Evolutionary conservation across 2,113 vertebrate genomes (phyloP).

Genomic region (Phylloscopus whistleri): DNA sequence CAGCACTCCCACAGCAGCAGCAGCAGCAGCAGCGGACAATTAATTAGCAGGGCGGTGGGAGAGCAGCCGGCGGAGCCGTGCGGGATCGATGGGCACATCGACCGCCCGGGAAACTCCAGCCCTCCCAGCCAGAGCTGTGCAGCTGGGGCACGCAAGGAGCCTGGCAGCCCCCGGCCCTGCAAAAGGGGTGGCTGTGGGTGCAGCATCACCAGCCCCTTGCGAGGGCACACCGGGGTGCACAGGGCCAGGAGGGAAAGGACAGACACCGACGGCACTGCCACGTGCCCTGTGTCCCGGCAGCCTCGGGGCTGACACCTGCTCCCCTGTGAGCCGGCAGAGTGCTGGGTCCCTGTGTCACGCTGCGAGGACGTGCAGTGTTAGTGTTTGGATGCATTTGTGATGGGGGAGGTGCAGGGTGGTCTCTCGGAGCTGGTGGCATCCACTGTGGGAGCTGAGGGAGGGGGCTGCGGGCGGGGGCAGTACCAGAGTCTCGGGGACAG

Average conservation of each 20-base stretch:
- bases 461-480: neutral
- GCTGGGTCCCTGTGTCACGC: neutral
- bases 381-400: neutral
- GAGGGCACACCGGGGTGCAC: neutral
- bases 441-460: neutral
- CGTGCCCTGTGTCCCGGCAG: neutral
- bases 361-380: neutral
- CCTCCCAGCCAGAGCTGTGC: neutral
- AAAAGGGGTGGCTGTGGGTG: neutral
- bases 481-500: neutral
- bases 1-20: neutral
- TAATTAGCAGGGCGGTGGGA: slow-evolving; percentile 39
- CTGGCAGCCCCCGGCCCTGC: accelerated
- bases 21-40: neutral
- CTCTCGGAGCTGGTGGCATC: neutral
- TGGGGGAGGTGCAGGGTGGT: neutral
- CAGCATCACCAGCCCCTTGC: neutral
- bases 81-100: neutral
- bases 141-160: neutral
- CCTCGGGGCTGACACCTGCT: neutral
- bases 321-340: neutral
- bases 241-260: neutral
- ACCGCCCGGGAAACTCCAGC: neutral
- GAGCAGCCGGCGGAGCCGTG: neutral
- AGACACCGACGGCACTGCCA: accelerated